Evolutionary conservation across 2,888 invertebrate species (phyloP).

Genomic region (Sialis lutaria): DNA sequence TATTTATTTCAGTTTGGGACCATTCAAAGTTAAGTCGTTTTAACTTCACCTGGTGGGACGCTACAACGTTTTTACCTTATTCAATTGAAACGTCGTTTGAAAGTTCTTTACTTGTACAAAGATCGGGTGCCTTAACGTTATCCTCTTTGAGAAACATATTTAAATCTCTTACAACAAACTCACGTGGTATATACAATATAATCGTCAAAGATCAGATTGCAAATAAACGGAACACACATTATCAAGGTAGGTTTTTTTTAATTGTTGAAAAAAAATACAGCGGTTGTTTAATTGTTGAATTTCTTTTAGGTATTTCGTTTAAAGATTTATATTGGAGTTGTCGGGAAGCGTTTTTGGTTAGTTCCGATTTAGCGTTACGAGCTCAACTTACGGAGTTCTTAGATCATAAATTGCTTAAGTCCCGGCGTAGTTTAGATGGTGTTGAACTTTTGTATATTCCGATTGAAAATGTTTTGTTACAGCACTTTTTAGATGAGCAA

Average conservation of each 20-base stretch:
- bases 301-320: constrained; percentile 60
- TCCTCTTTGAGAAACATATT: constrained; percentile 81
- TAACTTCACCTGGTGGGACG: constrained; percentile 84
- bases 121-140: constrained; percentile 58
- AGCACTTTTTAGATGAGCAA: constrained; percentile 58
- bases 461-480: constrained; percentile 49
- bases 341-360: constrained; percentile 80
- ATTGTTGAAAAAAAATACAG: background rate
- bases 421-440: constrained; percentile 63
- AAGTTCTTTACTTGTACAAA: constrained; percentile 65
- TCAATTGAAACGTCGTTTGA: constrained; percentile 71
- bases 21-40: constrained; percentile 67
- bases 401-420: constrained; percentile 82
- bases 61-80: constrained; percentile 71
- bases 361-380: constrained; percentile 77
- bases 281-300: constrained; percentile 1
- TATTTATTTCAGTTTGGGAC: constrained; percentile 61
- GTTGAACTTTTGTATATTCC: constrained; percentile 69
- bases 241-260: constrained; percentile 42
- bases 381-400: constrained; percentile 89
- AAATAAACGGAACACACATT: constrained; percentile 49
- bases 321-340: constrained; percentile 72
- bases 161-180: constrained; percentile 76
- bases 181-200: constrained; percentile 66
- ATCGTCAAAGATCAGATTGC: constrained; percentile 69